Conservation (phyloP, 1,140 invertebrate genomes). For the Papilio aristodemus region DNA sequence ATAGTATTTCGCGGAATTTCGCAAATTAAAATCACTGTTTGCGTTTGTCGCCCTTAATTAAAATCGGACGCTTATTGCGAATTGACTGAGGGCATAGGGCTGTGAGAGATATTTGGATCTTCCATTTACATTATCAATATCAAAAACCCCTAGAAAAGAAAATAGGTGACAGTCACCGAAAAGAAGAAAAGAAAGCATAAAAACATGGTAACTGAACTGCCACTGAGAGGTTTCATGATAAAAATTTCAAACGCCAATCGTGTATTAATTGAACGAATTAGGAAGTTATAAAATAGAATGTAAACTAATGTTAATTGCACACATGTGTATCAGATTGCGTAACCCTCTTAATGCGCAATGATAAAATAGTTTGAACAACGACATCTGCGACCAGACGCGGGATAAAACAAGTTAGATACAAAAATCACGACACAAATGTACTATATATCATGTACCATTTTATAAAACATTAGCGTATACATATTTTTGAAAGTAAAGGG, state of each 20-base stretch:
- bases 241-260: no score
- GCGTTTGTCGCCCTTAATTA: conserved; percentile 46
- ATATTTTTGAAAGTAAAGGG: no score
- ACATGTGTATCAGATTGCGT: conserved; percentile 3
- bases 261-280: no score
- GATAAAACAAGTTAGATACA: background rate
- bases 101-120: background rate
- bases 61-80: conserved; percentile 39
- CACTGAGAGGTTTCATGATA: no score
- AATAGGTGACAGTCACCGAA: no score
- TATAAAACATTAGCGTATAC: no score
- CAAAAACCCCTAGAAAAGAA: background rate
- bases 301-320: background rate
- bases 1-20: conserved; percentile 47
- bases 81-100: background rate
- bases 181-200: no score
- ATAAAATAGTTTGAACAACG: background rate
- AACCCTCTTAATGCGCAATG: background rate
- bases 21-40: conserved; percentile 54
- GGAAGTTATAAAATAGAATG: no score
- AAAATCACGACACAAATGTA: no score
- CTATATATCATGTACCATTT: no score
- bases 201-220: no score
- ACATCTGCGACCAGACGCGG: background rate
- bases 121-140: background rate